Percentiles rank a stretch among this genome's conserved stretches.
These are phyloP conservation scores for Melanostoma scalare DNA, from an alignment of 2,888 invertebrate species.

Conservation along the genomic window DNA sequence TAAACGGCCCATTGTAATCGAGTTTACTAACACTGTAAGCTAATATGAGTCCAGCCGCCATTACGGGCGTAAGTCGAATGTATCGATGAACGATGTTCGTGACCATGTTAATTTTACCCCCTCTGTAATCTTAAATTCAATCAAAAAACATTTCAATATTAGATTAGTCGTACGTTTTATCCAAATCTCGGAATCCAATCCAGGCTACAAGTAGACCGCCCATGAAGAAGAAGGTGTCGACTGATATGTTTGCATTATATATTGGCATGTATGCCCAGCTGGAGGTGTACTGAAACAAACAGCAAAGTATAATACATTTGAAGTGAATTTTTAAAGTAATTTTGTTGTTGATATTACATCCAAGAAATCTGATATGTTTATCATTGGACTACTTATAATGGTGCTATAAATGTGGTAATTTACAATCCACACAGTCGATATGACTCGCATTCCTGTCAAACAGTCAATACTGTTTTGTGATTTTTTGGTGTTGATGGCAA, in stretches of 20 bases:
- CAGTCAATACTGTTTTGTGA: slow-evolving; percentile 38
- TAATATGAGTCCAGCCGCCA: slow-evolving; percentile 82
- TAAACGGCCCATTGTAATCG: slow-evolving; percentile 82
- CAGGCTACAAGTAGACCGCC: slow-evolving; percentile 83
- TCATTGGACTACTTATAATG: not conserved
- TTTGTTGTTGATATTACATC: not conserved
- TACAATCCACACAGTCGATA: slow-evolving; percentile 40
- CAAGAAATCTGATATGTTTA: slow-evolving; percentile 1
- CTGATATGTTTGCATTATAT: slow-evolving; percentile 82
- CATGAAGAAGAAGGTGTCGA: slow-evolving; percentile 84
- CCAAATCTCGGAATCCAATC: slow-evolving; percentile 66
- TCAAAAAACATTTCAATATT: not conserved
- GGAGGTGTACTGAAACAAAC: slow-evolving; percentile 54
- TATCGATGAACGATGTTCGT: slow-evolving; percentile 75
- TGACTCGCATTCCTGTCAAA: slow-evolving; percentile 25
- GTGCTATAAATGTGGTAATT: slow-evolving; percentile 2
- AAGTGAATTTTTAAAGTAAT: not conserved
- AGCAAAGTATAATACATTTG: not conserved
- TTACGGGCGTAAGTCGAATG: slow-evolving; percentile 82
- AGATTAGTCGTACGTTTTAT: slow-evolving; percentile 36
- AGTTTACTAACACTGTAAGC: slow-evolving; percentile 81
- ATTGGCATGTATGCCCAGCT: slow-evolving; percentile 61
- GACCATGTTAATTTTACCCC: slow-evolving; percentile 75
- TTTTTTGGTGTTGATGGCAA: slow-evolving; percentile 43
- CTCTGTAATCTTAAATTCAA: slow-evolving; percentile 42